These are phyloP conservation scores for Corbicula japonica DNA, from an alignment of 2,888 invertebrate species.

Conservation along the genomic window DNA sequence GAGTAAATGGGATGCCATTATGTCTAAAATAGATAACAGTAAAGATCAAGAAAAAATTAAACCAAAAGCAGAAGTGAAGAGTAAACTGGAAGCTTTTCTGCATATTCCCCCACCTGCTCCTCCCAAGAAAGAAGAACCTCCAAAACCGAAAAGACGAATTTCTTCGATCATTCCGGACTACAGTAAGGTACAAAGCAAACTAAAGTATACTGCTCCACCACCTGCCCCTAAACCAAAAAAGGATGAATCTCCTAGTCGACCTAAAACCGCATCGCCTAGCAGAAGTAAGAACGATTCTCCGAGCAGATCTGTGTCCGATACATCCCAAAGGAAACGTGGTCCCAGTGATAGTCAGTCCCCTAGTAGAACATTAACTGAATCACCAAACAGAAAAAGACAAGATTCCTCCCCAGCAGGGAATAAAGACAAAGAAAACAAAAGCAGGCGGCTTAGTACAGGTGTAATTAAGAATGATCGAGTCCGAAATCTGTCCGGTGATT, in stretches of 20 bases:
- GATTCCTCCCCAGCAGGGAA: slow-evolving; percentile 39
- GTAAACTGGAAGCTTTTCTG: slow-evolving; percentile 89
- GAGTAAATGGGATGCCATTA: slow-evolving; percentile 83
- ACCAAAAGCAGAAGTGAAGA: slow-evolving; percentile 94
- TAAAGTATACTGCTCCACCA: slow-evolving; percentile 68
- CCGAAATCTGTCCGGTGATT: slow-evolving; percentile 63
- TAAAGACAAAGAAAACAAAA: slow-evolving; percentile 29
- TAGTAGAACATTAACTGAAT: slow-evolving; percentile 16
- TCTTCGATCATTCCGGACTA: slow-evolving; percentile 78
- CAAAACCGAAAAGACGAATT: slow-evolving; percentile 69
- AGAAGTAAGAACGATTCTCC: slow-evolving; percentile 20
- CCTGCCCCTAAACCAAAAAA: slow-evolving; percentile 39
- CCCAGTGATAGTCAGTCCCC: background rate
- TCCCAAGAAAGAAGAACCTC: slow-evolving; percentile 62
- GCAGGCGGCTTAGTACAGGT: slow-evolving; percentile 30
- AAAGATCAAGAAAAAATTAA: slow-evolving; percentile 88
- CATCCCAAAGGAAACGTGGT: slow-evolving; percentile 1
- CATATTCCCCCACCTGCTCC: slow-evolving; percentile 64
- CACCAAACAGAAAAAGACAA: slow-evolving; percentile 22
- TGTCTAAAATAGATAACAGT: slow-evolving; percentile 79
- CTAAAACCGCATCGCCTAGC: slow-evolving; percentile 31
- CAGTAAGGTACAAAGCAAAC: slow-evolving; percentile 81
- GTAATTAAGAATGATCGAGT: slow-evolving; percentile 42
- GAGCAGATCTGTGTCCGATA: slow-evolving; percentile 2
- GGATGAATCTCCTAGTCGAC: slow-evolving; percentile 46